Percentiles rank a stretch among this genome's conserved stretches.
Evolutionary conservation across 2,797 vertebrate genomes (phyloP).

Genomic region (Lacerta viridis): DNA sequence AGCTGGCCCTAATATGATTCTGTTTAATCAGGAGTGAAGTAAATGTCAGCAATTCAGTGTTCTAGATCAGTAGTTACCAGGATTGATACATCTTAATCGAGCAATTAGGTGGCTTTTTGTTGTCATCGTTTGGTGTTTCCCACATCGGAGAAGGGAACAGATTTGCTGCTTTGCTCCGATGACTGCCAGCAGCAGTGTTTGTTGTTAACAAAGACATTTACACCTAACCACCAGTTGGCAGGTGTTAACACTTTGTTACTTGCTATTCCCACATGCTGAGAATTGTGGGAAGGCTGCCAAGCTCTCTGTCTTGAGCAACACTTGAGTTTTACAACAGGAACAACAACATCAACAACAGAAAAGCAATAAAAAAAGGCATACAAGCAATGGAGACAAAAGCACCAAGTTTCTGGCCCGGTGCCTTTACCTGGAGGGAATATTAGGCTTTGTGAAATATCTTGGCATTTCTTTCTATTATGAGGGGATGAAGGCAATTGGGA

Average conservation of each 20-base stretch:
- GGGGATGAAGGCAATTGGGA: background rate
- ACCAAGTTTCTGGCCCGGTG: constrained; percentile 41
- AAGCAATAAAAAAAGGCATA: constrained; percentile 53
- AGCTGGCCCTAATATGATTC: constrained; percentile 65
- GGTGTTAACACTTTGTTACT: constrained; percentile 93
- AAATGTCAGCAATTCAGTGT: constrained; percentile 79
- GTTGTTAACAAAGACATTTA: constrained; percentile 98
- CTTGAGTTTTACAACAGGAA: constrained; percentile 78
- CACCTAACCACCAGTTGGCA: constrained; percentile 98
- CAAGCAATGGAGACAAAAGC: constrained; percentile 59
- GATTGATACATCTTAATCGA: constrained; percentile 84
- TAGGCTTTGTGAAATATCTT: constrained; percentile 16
- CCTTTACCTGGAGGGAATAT: constrained; percentile 33
- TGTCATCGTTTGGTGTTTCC: constrained; percentile 74
- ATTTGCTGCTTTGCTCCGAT: constrained; percentile 89
- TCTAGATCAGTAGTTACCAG: constrained; percentile 81
- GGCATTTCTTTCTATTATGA: constrained; percentile 40
- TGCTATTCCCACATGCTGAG: constrained; percentile 95
- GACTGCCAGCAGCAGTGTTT: constrained; percentile 85
- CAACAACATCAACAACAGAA: constrained; percentile 64
- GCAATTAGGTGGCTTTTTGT: constrained; percentile 81
- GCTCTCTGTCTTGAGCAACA: constrained; percentile 88
- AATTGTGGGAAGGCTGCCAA: constrained; percentile 98
- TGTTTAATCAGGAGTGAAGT: constrained; percentile 80
- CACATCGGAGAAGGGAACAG: constrained; percentile 81